These are phyloP conservation scores for Cylloceria caligata DNA, from an alignment of 2,888 invertebrate species.

Conservation along the genomic window DNA sequence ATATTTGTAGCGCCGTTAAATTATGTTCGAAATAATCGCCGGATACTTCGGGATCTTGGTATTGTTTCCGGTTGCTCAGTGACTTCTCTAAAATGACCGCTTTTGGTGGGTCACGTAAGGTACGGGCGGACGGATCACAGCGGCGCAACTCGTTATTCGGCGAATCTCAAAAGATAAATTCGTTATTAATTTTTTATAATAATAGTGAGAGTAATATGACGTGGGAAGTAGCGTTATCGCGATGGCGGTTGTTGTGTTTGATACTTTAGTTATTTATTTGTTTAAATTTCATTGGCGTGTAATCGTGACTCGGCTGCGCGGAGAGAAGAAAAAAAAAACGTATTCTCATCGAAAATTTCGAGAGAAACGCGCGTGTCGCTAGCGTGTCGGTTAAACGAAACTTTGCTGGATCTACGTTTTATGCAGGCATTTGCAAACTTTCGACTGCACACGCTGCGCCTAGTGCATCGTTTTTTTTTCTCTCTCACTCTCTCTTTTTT, in stretches of 20 bases:
- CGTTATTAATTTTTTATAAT: constrained; percentile 53
- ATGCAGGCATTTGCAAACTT: constrained; percentile 77
- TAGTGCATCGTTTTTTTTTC: constrained; percentile 18
- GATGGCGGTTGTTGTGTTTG: constrained; percentile 28
- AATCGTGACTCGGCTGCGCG: constrained; percentile 31
- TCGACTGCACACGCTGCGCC: constrained; percentile 66
- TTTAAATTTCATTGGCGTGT: neutral
- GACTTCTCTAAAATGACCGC: constrained; percentile 82
- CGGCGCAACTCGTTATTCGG: constrained; percentile 41
- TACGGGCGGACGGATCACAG: constrained; percentile 76
- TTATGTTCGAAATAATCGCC: constrained; percentile 79
- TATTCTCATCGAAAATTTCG: constrained; percentile 31
- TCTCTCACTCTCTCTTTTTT: neutral
- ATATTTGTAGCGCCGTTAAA: constrained; percentile 23
- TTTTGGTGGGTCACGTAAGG: constrained; percentile 80
- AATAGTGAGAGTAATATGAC: constrained; percentile 65
- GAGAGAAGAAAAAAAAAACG: constrained; percentile 13
- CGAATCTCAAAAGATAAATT: constrained; percentile 57
- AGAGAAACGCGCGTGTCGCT: constrained; percentile 31
- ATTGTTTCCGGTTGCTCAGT: constrained; percentile 81
- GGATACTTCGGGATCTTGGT: constrained; percentile 62
- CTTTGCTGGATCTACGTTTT: constrained; percentile 79
- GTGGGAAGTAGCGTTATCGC: constrained; percentile 59
- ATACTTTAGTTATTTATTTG: neutral
- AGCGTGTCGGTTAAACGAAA: constrained; percentile 66